Base-by-base conservation (phyloP, 2,113 vertebrate genomes). In the Merops nubicus region DNA sequence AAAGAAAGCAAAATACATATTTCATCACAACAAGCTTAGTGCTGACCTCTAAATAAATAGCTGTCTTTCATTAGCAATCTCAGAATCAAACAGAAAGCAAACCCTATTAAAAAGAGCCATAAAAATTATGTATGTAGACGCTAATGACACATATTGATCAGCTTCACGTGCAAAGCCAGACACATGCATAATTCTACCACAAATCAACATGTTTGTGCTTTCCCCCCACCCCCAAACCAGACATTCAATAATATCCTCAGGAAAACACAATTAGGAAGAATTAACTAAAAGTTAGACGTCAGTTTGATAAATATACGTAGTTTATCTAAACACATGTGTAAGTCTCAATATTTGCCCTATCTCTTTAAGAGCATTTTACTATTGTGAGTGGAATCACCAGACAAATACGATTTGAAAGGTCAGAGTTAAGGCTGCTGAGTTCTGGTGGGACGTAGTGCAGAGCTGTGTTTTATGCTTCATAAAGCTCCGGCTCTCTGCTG, bases 91-190 rank as follows among this genome's bases (percentile, higher is more conserved):
- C 91, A 93, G 63, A 96, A 96, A 96, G 81, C 69, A 97, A 93
- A 91, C 31, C 88, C 93, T 83, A 94, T 96, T 88, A 88, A 92
- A 96, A 94, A 93, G 78, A 95, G 65, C 88, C 80, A 89, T 96
- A 95, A 96, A 96, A 93, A 94, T 96, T 95, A 96, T 89, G 85
- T 94, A 95, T 94, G 92, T 96, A 89, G 95, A 79, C 91, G 78
- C 86, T 96, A 93, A 96, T 92, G 93, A 93, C 95, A 95, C 57
- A 38, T 96, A 96, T 96, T 64, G 92, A 97, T 97, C 96, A 94
- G 93, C 68, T n/a, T 85, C 86, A 68, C 1, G 18, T 89, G 70
- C 85, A 87, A 88, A 78, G 33, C 65, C 62, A 81, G 69, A 62
- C 13, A 38, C 68, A 56, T 42, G 77, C 81, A 92, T 92, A 96